Evolutionary conservation across 2,888 invertebrate genomes (phyloP), one percentile per base, ranked within the genome.

Genomic region (Phortica magna): DNA sequence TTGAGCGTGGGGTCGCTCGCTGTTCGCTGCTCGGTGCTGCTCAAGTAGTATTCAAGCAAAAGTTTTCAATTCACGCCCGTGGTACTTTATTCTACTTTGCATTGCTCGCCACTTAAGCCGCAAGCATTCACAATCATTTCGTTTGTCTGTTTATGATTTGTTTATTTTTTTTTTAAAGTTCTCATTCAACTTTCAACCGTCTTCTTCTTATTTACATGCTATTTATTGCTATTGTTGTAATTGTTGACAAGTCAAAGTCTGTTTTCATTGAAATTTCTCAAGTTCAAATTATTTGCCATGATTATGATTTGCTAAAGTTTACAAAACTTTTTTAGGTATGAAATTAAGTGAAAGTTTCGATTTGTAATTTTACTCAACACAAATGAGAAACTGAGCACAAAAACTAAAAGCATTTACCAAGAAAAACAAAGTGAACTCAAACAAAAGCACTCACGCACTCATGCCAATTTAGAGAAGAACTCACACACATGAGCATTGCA

Each of bases 111-210:
- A 83, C 89, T 90, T 88, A 83, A 88, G 80, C 79, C 84, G 84
- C 84, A 88, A 90, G 87, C 84, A 83, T 87, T 88, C 86, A 88
- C 83, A 83, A 83, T 82, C 83, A 88, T 85, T 87, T 84, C 80
- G 14, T 14, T 73, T 39, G 39, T 42, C 67, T 42, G 42, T 7
- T 42, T 17, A 59, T 42, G 61, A 43, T 59, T 53, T 61, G 39
- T 22, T 61, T 59, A n/a, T 64, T 12, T 31, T 39, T 41, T 39
- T 31, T 17, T 57, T 70, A 39, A 39, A n/a, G 43, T 12, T 19
- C 14, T 43, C 70, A 4, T 2, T 6, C 70, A 22, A 70, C 68
- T 14, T n/a, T 19, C 12, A 17, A 3, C 59, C n/a, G n/a, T 17
- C 17, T 14, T 12, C 48, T 48, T 14, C 10, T 48, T 14, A 48